These are phyloP conservation scores for Nephrotoma appendiculata DNA, from an alignment of 2,888 invertebrate species.

Conservation along the genomic window DNA sequence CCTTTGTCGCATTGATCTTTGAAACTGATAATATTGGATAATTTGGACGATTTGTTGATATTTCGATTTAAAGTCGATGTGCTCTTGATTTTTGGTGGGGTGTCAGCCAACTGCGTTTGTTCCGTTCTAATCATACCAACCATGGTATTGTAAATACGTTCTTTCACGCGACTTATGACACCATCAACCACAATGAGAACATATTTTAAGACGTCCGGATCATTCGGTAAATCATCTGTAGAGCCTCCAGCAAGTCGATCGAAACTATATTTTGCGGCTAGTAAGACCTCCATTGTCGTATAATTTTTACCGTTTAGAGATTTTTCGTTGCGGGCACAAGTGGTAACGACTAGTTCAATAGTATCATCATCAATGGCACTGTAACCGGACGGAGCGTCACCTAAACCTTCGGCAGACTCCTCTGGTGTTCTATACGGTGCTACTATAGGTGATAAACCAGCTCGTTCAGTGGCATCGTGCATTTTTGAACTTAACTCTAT, in stretches of 20 bases:
- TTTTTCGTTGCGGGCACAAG: neutral
- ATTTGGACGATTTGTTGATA: neutral
- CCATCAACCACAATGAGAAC: neutral
- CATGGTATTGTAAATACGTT: neutral
- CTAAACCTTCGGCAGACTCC: neutral
- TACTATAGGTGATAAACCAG: neutral
- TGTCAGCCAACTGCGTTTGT: neutral
- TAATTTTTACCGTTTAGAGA: neutral
- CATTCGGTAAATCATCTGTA: neutral
- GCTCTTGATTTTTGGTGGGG: neutral
- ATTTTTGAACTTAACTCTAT: neutral
- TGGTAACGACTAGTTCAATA: neutral
- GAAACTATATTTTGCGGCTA: neutral
- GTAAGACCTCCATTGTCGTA: neutral
- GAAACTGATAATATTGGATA: neutral
- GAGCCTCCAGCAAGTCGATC: neutral
- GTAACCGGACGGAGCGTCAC: neutral
- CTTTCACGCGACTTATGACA: neutral
- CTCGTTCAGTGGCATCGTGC: neutral
- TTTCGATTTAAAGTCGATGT: neutral
- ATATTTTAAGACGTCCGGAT: neutral
- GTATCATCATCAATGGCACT: neutral
- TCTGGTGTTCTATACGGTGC: neutral
- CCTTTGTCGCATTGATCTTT: neutral
- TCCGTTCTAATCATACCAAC: neutral